Base-by-base conservation (phyloP, 2,888 invertebrate species). In the Plebejus argus region DNA sequence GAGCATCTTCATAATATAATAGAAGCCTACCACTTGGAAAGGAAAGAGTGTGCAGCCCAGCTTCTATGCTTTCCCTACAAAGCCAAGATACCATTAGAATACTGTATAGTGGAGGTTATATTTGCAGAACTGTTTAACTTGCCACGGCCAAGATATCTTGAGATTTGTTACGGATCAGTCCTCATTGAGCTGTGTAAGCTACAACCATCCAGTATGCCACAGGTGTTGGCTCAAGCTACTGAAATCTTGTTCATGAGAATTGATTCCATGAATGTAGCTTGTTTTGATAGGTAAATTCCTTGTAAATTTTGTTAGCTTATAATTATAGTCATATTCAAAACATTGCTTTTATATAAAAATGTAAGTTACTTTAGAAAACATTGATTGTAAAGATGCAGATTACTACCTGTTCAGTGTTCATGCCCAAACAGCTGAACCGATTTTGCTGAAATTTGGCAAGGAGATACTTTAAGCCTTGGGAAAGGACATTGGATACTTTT, bases 81-180 rank as follows among this genome's bases (percentile, higher is more conserved):
- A 91, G 95, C 97, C 20, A 99, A 99, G 91, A 98, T 99, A 80
- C 99, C 99, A 0, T 90, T 99, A 78, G 99, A 99, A 88, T 99
- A 99, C 90, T 99, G 99, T 90, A 98, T 99, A 81, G 98, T 99
- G 0, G 99, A 99, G 95, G 98, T 99, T 0, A 97, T 99, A 84
- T 99, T 99, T 91, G 97, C 97, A 0, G 99, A 99, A 91, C 88
- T 99, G 79, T 99, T 99, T 85, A 97, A 97, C 86, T 95, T 99
- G 90, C 99, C 99, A 0, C 95, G 96, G 8, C 97, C 99, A 0
- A 96, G 97, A 80, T 98, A 97, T 89, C 88, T 98, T 81, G 99
- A 99, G 88, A 97, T 99, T 79, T 97, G 97, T 83, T 99, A 99
- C 83, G 99, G 99, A 0, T 97, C 99, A 0, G 96, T 99, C 79